Evolutionary conservation across 35 echinoderm and acorn worm species (phyloP), one percentile per base, ranked within the genome.

Genomic region (Apostichopus japonicus): DNA sequence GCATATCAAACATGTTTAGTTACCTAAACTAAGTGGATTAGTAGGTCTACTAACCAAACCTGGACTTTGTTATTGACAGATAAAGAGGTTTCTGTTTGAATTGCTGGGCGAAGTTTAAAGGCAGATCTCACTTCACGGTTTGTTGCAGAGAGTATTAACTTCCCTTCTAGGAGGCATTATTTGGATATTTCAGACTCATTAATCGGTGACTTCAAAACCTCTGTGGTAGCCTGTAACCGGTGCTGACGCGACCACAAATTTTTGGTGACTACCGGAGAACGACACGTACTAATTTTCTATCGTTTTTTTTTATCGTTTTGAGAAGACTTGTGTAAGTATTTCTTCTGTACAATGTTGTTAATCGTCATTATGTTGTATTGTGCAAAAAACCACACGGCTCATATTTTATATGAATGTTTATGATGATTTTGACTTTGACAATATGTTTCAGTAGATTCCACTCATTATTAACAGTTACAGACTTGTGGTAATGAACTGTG

Each of bases 21-120:
- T 44, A 80, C 52, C 23, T 80, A 14, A 44, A 0, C 78, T 24
- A 53, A 80, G 78, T 80, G 23, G 78, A 80, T 80, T 80, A 80
- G 78, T 80, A 24, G 33, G 5, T 80, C 78, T 44, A 33, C 13
- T 79, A 80, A 80, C 33, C 33, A 24, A 33, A 80, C 24, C 78
- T 80, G 78, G 78, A 80, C 78, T 80, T 80, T 80, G 78, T 53
- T 33, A 80, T 80, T 80, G 78, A 33, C 78, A 80, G 15, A 44
- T 24, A 80, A 80, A 9, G 52, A 8, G 2, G 78, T 53, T 53
- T 44, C 33, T 80, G 52, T 80, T 80, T 80, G 23, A 24, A 24
- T 80, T 80, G 78, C 15, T 25, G 78, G 78, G 78, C 78, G 78
- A 80, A 80, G 25, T 80, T 80, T 67, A 67, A 67, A 67, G 63